These are phyloP conservation scores for Mycteria americana DNA, from an alignment of 2,797 vertebrate species.

Conservation along the genomic window DNA sequence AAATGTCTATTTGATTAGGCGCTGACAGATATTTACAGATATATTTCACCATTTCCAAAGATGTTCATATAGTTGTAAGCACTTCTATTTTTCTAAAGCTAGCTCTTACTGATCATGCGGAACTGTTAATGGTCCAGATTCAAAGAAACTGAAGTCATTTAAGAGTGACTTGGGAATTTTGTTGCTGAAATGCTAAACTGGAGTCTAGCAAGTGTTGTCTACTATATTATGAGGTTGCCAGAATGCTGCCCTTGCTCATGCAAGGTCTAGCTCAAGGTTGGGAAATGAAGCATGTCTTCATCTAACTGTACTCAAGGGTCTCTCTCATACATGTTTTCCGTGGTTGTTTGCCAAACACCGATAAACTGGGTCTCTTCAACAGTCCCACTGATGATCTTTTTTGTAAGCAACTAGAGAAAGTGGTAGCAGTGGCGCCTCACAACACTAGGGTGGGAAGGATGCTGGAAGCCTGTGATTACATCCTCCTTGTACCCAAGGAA, in stretches of 20 bases:
- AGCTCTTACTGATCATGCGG: background rate
- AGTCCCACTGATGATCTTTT: background rate
- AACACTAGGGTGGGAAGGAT: background rate
- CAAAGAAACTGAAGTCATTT: background rate
- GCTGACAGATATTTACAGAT: slow-evolving; percentile 10
- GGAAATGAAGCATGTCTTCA: background rate
- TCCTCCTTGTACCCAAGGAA: background rate
- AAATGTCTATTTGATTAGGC: slow-evolving; percentile 32
- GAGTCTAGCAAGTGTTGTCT: background rate
- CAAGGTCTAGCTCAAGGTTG: background rate
- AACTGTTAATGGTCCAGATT: background rate
- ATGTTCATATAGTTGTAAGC: background rate
- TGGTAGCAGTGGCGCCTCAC: background rate
- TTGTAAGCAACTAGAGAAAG: background rate
- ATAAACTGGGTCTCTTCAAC: background rate
- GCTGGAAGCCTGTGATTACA: background rate
- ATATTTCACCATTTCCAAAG: background rate
- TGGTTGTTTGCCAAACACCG: background rate
- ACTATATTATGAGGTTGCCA: background rate
- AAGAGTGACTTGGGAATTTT: background rate
- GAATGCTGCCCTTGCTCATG: background rate
- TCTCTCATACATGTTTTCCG: accelerated
- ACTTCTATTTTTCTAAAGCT: background rate
- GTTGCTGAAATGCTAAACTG: background rate
- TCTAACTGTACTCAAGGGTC: background rate